Percentiles rank a stretch among this genome's conserved stretches.
Conservation (phyloP, 2,888 invertebrate genomes). For the Hesperia comma region DNA sequence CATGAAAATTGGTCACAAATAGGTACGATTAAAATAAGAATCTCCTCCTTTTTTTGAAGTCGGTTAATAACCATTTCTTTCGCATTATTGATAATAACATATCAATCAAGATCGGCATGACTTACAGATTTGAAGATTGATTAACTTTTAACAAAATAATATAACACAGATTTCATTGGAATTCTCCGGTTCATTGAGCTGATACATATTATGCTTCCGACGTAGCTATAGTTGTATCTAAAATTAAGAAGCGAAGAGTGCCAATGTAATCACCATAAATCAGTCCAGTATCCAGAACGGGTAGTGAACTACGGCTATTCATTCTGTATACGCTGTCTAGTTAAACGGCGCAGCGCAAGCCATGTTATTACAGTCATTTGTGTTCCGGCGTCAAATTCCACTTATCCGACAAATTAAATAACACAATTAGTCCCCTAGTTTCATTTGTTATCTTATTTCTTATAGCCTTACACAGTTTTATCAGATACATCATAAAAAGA, state of each 20-base stretch:
- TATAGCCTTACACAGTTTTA: constrained; percentile 8
- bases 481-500: constrained; percentile 1
- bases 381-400: constrained; percentile 17
- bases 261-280: constrained; percentile 29
- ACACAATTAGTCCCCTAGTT: constrained; percentile 14
- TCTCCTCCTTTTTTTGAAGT: no score
- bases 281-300: constrained; percentile 9
- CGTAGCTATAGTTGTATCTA: neutral
- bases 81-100: no score
- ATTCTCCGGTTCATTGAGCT: no score
- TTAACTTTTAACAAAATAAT: no score
- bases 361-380: constrained; percentile 28
- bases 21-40: no score
- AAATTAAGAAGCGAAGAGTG: constrained; percentile 16
- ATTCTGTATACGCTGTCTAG: constrained; percentile 18
- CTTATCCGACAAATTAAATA: constrained; percentile 21
- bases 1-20: no score
- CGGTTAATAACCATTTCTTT: no score
- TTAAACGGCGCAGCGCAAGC: constrained; percentile 9
- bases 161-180: no score
- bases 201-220: no score
- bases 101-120: no score
- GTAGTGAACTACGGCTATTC: constrained; percentile 9
- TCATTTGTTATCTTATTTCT: constrained; percentile 9
- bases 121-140: no score